These are phyloP conservation scores for Macrostomum lignano DNA, from an alignment of 1,140 invertebrate species.

Conservation along the genomic window DNA sequence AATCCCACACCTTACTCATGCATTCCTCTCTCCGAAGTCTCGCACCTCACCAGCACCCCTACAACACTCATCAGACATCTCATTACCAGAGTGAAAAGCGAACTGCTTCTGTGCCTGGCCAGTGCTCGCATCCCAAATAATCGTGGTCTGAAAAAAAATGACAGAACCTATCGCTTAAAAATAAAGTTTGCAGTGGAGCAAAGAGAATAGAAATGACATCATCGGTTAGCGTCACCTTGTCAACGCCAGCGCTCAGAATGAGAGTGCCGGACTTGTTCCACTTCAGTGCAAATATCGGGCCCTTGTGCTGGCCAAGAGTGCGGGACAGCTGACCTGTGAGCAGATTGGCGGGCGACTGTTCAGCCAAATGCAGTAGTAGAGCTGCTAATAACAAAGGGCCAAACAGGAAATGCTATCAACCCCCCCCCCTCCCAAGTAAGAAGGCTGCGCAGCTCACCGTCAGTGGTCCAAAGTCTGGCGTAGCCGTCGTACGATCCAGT, in stretches of 20 bases:
- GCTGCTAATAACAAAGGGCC: too few species aligned
- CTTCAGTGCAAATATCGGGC: slow-evolving; percentile 93
- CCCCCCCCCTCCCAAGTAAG: too few species aligned
- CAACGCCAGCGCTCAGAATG: slow-evolving; percentile 67
- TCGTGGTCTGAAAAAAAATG: slow-evolving; percentile 47
- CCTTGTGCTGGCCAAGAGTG: slow-evolving; percentile 85
- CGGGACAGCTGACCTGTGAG: slow-evolving; percentile 52
- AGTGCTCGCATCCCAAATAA: slow-evolving; percentile 91
- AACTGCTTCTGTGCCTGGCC: slow-evolving; percentile 89
- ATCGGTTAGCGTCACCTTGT: slow-evolving; percentile 31
- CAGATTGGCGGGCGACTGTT: too few species aligned
- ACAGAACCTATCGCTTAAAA: neutral
- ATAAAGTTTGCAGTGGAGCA: neutral
- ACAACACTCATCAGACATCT: too few species aligned
- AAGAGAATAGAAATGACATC: too few species aligned
- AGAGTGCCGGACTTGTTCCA: slow-evolving; percentile 97
- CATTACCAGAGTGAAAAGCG: slow-evolving; percentile 84
- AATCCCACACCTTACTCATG: too few species aligned
- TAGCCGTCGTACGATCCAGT: slow-evolving; percentile 96
- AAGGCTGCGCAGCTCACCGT: too few species aligned
- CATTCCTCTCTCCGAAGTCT: too few species aligned
- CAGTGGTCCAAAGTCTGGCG: slow-evolving; percentile 83
- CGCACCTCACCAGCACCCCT: too few species aligned
- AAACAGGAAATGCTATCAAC: too few species aligned
- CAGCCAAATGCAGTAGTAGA: too few species aligned